Percentiles rank a stretch among this genome's conserved stretches.
Evolutionary conservation across 2,888 invertebrate species (phyloP).

Genomic region (Macrosoma leucophasiata): DNA sequence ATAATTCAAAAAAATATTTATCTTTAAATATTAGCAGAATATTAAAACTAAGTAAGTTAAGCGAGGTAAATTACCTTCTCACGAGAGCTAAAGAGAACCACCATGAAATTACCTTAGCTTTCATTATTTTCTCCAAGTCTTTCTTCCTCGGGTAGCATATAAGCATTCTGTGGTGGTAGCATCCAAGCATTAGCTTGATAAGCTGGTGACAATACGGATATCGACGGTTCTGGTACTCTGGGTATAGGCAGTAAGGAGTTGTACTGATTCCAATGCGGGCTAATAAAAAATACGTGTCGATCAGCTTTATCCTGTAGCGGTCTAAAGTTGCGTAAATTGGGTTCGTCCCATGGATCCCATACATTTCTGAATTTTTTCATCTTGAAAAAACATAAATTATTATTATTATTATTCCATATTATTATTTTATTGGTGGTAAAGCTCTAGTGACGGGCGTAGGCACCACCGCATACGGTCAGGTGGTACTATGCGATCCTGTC

Average conservation of each 20-base stretch:
- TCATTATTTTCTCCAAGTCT: slow-evolving; percentile 14
- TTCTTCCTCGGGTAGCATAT: slow-evolving; percentile 36
- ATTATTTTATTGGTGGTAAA: no score
- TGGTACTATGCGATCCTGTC: no score
- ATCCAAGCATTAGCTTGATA: slow-evolving; percentile 46
- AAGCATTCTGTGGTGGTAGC: slow-evolving; percentile 51
- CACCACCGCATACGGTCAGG: no score
- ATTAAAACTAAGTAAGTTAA: no score
- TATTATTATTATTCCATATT: no score
- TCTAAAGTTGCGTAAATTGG: slow-evolving; percentile 70
- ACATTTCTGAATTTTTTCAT: slow-evolving; percentile 73
- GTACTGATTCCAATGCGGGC: slow-evolving; percentile 66
- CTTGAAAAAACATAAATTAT: slow-evolving; percentile 46
- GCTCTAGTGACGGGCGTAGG: no score
- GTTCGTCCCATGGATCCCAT: slow-evolving; percentile 66
- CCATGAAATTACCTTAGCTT: no score
- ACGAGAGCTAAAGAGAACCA: no score
- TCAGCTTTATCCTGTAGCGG: slow-evolving; percentile 55
- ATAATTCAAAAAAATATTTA: no score
- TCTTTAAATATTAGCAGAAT: no score
- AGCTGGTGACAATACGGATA: slow-evolving; percentile 48
- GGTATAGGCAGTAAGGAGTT: slow-evolving; percentile 66
- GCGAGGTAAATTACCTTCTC: no score
- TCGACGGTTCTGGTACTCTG: slow-evolving; percentile 47
- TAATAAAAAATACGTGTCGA: slow-evolving; percentile 70